Conservation (phyloP, 2,113 vertebrate genomes). For the Anoplopoma fimbria region DNA sequence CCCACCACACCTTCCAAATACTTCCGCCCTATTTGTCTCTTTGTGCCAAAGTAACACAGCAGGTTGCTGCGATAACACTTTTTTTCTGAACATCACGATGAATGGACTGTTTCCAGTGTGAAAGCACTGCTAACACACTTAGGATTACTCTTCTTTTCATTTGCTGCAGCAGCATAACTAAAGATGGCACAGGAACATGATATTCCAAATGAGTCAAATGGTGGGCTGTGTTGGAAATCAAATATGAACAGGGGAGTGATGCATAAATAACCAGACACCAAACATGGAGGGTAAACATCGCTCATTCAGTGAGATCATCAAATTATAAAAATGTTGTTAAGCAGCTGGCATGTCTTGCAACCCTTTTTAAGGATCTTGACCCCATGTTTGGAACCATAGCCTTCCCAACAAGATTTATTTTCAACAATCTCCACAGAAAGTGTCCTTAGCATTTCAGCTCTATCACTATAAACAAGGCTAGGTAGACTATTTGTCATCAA, state of each 20-base stretch:
- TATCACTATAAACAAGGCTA: not conserved
- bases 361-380: not conserved
- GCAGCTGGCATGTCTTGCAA: not conserved
- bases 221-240: conserved; percentile 13
- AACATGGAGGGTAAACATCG: conserved; percentile 2
- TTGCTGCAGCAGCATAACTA: conserved; percentile 12
- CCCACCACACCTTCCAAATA: not conserved
- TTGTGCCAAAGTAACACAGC: conserved; percentile 28
- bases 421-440: not conserved
- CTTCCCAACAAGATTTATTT: not conserved
- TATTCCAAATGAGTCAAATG: conserved; percentile 11
- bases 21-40: conserved; percentile 31
- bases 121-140: conserved; percentile 20
- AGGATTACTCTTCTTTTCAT: not conserved
- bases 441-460: not conserved
- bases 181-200: conserved; percentile 1
- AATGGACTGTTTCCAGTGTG: conserved; percentile 40
- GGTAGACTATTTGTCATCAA: conserved; percentile 2
- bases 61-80: conserved; percentile 55
- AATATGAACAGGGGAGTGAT: conserved; percentile 6
- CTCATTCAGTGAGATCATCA: not conserved
- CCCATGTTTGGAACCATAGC: not conserved
- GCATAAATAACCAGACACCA: conserved; percentile 11
- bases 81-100: conserved; percentile 41
- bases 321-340: not conserved